Evolutionary conservation across 2,113 vertebrate genomes (phyloP).

Genomic region (Alouatta palliata): DNA sequence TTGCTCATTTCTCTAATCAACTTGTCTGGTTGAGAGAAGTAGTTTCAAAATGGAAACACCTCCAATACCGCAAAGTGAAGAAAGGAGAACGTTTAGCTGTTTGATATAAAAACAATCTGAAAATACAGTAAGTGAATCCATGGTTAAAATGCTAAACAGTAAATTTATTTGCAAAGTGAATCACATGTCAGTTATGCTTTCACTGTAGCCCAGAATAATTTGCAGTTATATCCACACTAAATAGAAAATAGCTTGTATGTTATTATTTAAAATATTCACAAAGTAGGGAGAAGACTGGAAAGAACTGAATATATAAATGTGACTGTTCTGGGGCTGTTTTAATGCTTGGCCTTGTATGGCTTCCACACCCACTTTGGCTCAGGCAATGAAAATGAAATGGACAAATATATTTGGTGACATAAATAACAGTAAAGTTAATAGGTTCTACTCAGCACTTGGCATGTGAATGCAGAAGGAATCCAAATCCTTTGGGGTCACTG

Average conservation of each 20-base stretch:
- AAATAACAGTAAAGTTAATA: neutral
- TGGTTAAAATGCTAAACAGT: neutral
- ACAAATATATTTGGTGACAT: neutral
- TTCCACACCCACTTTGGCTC: neutral
- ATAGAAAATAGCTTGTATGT: neutral
- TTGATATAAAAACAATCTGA: neutral
- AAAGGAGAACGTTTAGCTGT: neutral
- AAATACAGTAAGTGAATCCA: neutral
- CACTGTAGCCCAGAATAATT: neutral
- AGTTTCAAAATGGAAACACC: constrained; percentile 43
- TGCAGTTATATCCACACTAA: neutral
- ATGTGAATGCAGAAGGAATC: neutral
- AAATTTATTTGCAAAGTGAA: neutral
- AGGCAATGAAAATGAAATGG: constrained; percentile 1
- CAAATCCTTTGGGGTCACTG: neutral
- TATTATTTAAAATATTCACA: neutral
- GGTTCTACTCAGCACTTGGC: neutral
- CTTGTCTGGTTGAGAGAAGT: neutral
- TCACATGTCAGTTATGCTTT: constrained; percentile 1
- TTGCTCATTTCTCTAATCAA: neutral
- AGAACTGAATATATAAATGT: neutral
- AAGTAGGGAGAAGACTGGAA: neutral
- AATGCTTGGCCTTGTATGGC: neutral
- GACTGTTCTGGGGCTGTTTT: neutral
- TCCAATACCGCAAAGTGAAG: neutral